Conservation (phyloP, 2,113 vertebrate genomes). For the Vireo altiloquus region DNA sequence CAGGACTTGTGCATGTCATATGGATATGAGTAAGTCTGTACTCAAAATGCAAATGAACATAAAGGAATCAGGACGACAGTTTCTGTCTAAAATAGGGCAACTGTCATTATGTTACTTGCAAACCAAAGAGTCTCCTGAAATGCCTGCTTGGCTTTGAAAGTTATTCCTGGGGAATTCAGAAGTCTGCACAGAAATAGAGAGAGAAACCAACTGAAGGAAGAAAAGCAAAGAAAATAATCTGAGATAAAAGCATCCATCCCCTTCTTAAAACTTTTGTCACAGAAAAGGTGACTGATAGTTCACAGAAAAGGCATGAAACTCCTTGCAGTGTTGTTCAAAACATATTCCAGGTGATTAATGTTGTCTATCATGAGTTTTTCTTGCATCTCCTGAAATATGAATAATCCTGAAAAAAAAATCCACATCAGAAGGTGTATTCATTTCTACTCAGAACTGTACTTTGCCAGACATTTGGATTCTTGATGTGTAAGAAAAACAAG, state of each 20-base stretch:
- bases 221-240: background rate
- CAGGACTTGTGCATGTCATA: background rate
- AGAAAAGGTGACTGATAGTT: background rate
- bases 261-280: background rate
- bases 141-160: background rate
- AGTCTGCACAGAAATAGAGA: background rate
- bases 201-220: background rate
- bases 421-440: background rate
- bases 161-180: background rate
- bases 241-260: background rate
- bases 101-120: background rate
- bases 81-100: background rate
- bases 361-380: background rate
- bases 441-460: background rate
- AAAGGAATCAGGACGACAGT: background rate
- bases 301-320: background rate
- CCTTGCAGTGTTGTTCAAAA: background rate
- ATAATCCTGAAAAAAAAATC: background rate
- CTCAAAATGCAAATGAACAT: background rate
- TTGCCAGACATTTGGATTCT: background rate
- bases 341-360: background rate
- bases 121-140: background rate
- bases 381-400: background rate
- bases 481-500: background rate
- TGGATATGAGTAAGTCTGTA: background rate